Percentiles rank a stretch among this genome's conserved stretches.
phyloP scores from a whole-genome alignment of 2,797 vertebrate species.

The Lutra lutra region DNA sequence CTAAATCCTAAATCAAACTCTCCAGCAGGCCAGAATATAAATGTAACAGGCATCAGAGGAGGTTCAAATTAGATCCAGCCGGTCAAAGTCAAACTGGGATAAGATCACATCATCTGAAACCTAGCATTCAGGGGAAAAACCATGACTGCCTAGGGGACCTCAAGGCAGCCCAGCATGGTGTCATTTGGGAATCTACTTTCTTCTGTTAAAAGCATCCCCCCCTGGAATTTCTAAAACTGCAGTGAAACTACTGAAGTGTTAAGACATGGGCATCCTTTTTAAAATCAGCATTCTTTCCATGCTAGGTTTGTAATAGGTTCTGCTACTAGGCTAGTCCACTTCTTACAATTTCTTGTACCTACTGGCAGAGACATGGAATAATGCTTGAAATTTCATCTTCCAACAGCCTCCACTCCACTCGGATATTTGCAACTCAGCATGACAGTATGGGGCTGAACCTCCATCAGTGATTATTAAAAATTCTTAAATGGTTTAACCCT shows the following conservation, averaged over 20 bases:
- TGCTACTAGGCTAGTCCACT: conserved; percentile 47
- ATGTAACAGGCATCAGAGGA: conserved; percentile 78
- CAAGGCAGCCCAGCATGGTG: not conserved
- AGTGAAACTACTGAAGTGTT: conserved; percentile 59
- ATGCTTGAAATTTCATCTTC: conserved; percentile 64
- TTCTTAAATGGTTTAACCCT: conserved; percentile 33
- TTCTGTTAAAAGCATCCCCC: conserved; percentile 57
- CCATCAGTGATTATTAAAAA: conserved; percentile 37
- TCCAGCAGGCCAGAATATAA: conserved; percentile 81
- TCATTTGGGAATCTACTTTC: conserved; percentile 61
- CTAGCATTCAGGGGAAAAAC: not conserved
- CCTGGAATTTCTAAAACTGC: conserved; percentile 76
- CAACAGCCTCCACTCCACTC: conserved; percentile 30
- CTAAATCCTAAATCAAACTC: conserved; percentile 84
- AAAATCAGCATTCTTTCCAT: conserved; percentile 54
- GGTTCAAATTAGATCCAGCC: conserved; percentile 85
- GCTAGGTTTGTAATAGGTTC: conserved; percentile 63
- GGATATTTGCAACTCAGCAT: conserved; percentile 45
- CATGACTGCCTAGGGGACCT: not conserved
- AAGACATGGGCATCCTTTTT: conserved; percentile 30
- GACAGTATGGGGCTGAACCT: conserved; percentile 26
- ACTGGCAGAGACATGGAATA: conserved; percentile 22
- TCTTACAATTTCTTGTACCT: conserved; percentile 7
- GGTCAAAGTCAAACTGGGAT: conserved; percentile 79
- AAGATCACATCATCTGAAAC: conserved; percentile 80